Base-by-base conservation (phyloP, 2,888 invertebrate genomes). In the Drosophila engyochracea region DNA sequence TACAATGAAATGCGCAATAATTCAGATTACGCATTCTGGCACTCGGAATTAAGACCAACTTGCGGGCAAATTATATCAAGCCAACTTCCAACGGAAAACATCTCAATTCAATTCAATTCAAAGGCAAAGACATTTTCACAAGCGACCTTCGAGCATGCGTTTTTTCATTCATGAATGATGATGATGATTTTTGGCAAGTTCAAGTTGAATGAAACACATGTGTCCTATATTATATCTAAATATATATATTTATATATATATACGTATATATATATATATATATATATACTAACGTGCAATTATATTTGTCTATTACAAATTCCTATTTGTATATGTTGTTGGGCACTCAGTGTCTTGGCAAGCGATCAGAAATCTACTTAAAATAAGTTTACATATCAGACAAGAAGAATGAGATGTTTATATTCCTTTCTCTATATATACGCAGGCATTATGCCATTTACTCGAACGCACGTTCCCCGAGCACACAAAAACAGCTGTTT, bases 1-100 rank as follows among this genome's bases (percentile, higher is more conserved):
- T 67, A 78, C 77, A 82, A 83, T 82, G 81, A 81, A 85, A 82
- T 86, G 82, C 82, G 81, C 89, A 82, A 89, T 85, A 86, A 85
- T 85, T 80, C 82, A 88, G 63, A 83, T 74, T 83, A 89, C 86
- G 61, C 82, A 86, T 83, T 73, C 84, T 73, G 69, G 22, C 37
- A 22, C 47, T 60, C 47, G 47, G 16, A 78, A 52, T 57, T 53
- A 47, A 76, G 74, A 72, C 62, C 60, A 62, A 55, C 47, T 64
- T 47, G 59, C 57, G 58, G 37, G 53, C 64, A 70, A 35, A 58
- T 58, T 79, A 83, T 86, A 80, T 79, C 60, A 81, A 81, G 71
- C 69, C 74, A 57, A 39, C 68, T 87, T 87, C 79, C 81, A 76
- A 75, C 75, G 72, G 82, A 82, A 57, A 75, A 60, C 67, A 68